These are phyloP conservation scores for Heliconius hewitsoni DNA, from an alignment of 1,140 invertebrate species.

Conservation along the genomic window DNA sequence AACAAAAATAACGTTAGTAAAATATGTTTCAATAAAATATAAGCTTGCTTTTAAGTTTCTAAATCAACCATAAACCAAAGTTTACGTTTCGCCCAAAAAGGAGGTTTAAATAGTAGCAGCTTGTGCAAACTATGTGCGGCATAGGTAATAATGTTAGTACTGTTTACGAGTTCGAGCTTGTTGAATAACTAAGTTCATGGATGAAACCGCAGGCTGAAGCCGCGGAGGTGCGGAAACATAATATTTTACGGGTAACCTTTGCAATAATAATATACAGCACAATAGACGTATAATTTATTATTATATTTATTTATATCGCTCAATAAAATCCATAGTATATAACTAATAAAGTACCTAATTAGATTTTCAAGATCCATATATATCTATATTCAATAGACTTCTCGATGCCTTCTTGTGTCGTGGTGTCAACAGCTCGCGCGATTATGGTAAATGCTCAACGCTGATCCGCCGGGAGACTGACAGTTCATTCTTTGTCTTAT, in stretches of 20 bases:
- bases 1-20: constrained; percentile 16
- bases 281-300: neutral
- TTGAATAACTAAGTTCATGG: constrained; percentile 49
- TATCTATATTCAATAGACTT: neutral
- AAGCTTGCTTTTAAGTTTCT: constrained; percentile 5
- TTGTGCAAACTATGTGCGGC: constrained; percentile 53
- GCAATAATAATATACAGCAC: constrained; percentile 24
- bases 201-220: constrained; percentile 48
- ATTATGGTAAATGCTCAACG: constrained; percentile 51
- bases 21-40: constrained; percentile 22
- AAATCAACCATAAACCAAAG: constrained; percentile 19
- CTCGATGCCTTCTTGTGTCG: constrained; percentile 21
- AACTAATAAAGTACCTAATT: neutral
- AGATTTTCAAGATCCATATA: neutral
- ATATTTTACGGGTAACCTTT: constrained; percentile 46
- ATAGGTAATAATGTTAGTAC: constrained; percentile 57
- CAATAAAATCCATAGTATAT: neutral
- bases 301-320: neutral
- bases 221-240: constrained; percentile 45
- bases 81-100: constrained; percentile 39
- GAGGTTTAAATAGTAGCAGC: constrained; percentile 50
- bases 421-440: constrained; percentile 13
- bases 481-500: constrained; percentile 77
- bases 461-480: constrained; percentile 60
- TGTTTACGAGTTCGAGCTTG: constrained; percentile 54